Evolutionary conservation across 2,113 vertebrate genomes (phyloP).

Genomic region (Paradoxurus hermaphroditus): DNA sequence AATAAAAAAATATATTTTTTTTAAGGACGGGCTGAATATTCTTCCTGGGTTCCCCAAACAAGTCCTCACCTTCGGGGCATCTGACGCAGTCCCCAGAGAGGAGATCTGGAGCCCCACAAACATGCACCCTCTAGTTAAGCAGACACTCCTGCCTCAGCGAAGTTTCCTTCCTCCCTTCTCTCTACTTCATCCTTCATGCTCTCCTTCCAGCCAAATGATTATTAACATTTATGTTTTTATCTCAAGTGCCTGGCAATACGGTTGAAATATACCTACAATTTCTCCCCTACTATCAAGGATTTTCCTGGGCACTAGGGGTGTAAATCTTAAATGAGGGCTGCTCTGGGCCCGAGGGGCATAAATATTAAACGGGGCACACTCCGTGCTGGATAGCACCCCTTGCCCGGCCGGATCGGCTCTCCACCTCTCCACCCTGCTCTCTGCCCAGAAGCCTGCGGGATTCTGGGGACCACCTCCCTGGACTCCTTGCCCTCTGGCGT

Average conservation of each 20-base stretch:
- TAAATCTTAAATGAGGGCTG: neutral
- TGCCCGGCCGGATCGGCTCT: neutral
- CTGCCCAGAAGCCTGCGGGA: neutral
- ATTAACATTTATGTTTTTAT: neutral
- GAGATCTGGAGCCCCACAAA: neutral
- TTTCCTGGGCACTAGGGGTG: neutral
- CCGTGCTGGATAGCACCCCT: neutral
- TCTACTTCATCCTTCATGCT: neutral
- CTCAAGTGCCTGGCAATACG: neutral
- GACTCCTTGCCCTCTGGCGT: neutral
- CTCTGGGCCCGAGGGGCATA: neutral
- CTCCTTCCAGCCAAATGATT: neutral
- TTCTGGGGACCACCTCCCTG: neutral
- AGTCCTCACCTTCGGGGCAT: neutral
- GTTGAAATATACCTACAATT: neutral
- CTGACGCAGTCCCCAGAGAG: neutral
- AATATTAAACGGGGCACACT: neutral
- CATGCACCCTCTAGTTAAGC: no score
- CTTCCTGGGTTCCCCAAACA: neutral
- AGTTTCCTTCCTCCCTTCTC: neutral
- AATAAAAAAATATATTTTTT: no score
- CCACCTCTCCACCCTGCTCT: neutral
- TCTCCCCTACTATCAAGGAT: neutral
- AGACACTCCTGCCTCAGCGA: neutral
- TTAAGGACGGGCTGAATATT: neutral